A percentile compares a stretch with the other conserved stretches of the same genome.
These are phyloP conservation scores for Apostichopus japonicus DNA, from an alignment of 35 echinoderm and acorn worm species.

Conservation along the genomic window DNA sequence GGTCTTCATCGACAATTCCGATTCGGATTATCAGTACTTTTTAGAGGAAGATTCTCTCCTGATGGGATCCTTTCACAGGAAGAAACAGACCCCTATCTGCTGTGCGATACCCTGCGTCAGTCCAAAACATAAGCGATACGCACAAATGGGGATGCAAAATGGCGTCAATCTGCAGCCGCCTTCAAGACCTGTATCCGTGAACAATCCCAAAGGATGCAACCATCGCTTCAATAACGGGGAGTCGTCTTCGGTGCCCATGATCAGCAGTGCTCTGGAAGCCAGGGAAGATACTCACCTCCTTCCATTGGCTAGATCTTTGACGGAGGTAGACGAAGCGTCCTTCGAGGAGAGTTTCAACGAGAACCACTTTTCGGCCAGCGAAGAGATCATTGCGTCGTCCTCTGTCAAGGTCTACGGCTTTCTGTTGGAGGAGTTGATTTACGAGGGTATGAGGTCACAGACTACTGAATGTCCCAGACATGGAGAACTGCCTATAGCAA, in stretches of 20 bases:
- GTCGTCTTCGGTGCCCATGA: conserved; percentile 22
- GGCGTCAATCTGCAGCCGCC: not conserved
- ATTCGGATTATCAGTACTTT: conserved; percentile 52
- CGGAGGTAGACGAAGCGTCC: not conserved
- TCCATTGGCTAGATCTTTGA: conserved; percentile 31
- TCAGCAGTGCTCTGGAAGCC: not conserved
- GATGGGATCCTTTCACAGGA: conserved; percentile 44
- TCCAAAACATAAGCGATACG: conserved; percentile 17
- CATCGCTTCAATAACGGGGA: not conserved
- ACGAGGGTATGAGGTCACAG: conserved; percentile 79
- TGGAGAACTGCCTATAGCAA: conserved; percentile 71
- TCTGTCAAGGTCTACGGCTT: conserved; percentile 83
- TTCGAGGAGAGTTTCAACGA: conserved; percentile 36
- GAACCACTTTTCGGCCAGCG: conserved; percentile 44
- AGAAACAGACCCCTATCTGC: conserved; percentile 10
- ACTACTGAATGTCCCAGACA: conserved; percentile 83
- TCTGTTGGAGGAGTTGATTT: conserved; percentile 86
- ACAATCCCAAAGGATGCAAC: not conserved
- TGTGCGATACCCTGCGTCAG: conserved; percentile 44
- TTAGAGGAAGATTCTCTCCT: conserved; percentile 48
- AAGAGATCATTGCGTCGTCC: conserved; percentile 34
- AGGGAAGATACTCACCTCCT: not conserved
- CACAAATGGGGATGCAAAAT: conserved; percentile 38
- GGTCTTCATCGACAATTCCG: conserved; percentile 72
- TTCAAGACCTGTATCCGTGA: not conserved